A percentile compares a stretch with the other conserved stretches of the same genome.
Evolutionary conservation across 2,888 invertebrate genomes (phyloP).

Genomic region (Zaprionus lineosus): DNA sequence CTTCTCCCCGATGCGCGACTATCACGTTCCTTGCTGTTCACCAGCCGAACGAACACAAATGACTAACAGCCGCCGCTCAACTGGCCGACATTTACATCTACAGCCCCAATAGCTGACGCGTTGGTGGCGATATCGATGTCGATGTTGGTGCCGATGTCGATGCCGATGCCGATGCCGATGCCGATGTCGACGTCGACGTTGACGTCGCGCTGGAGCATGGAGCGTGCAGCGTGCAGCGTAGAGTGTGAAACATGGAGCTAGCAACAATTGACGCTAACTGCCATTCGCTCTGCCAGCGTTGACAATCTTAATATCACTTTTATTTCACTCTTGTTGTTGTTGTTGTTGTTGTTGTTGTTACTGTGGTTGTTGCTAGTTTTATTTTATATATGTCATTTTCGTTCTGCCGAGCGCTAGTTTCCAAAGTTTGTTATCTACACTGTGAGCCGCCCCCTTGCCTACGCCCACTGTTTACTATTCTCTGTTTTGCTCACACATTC

Average conservation of each 20-base stretch:
- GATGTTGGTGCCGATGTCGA: no score
- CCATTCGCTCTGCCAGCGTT: constrained; percentile 10
- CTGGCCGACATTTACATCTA: constrained; percentile 70
- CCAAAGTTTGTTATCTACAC: no score
- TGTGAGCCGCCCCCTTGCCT: not conserved
- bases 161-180: no score
- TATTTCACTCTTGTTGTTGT: constrained; percentile 44
- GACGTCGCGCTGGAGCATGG: constrained; percentile 24
- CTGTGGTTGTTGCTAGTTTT: constrained; percentile 1
- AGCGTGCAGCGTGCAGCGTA: constrained; percentile 21
- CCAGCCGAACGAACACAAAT: constrained; percentile 73
- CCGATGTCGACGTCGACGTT: no score
- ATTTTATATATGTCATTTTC: no score
- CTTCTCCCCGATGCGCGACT: constrained; percentile 13
- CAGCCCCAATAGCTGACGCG: constrained; percentile 50
- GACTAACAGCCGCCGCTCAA: constrained; percentile 69
- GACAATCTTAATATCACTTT: constrained; percentile 62
- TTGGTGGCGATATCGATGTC: no score
- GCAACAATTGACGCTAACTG: constrained; percentile 22
- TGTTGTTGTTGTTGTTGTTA: constrained; percentile 5
- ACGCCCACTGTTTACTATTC: constrained; percentile 46
- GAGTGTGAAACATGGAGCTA: constrained; percentile 10
- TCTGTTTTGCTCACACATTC: constrained; percentile 75
- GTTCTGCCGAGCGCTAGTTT: no score
- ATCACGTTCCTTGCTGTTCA: constrained; percentile 43